Evolutionary conservation across 1,140 invertebrate species (phyloP).

Genomic region (Mamestra configurata): DNA sequence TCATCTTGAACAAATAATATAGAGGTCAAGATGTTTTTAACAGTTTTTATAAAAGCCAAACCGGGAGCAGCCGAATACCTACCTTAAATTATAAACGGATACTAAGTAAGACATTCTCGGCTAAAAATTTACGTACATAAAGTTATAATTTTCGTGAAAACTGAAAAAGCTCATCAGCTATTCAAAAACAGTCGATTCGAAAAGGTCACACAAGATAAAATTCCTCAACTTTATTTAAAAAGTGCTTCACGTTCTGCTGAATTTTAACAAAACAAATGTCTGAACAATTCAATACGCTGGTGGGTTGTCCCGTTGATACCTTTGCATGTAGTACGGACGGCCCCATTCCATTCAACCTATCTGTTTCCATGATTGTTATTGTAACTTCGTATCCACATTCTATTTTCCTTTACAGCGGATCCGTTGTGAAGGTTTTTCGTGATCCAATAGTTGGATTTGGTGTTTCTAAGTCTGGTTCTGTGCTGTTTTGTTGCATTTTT

Average conservation of each 20-base stretch:
- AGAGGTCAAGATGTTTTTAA: too few species aligned
- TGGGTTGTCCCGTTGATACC: too few species aligned
- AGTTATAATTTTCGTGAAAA: too few species aligned
- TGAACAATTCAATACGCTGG: conserved; percentile 42
- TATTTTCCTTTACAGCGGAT: conserved; percentile 57
- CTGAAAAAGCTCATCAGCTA: too few species aligned
- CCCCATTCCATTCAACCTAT: conserved; percentile 55
- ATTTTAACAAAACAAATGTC: conserved; percentile 40
- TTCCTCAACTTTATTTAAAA: conserved; percentile 21
- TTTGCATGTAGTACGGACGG: conserved; percentile 46
- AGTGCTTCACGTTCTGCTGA: conserved; percentile 23
- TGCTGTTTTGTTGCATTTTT: neutral
- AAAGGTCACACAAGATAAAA: neutral
- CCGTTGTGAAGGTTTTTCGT: conserved; percentile 33
- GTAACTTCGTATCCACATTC: conserved; percentile 56
- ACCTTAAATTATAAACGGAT: too few species aligned
- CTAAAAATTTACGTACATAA: too few species aligned
- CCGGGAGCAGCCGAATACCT: too few species aligned
- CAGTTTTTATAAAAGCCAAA: too few species aligned
- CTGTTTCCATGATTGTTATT: conserved; percentile 69
- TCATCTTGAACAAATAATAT: too few species aligned
- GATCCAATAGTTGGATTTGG: conserved; percentile 20
- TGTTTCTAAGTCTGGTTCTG: neutral
- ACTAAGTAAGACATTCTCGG: too few species aligned
- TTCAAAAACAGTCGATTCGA: too few species aligned